Conservation (phyloP, 2,113 vertebrate species). For the Rana temporaria region DNA sequence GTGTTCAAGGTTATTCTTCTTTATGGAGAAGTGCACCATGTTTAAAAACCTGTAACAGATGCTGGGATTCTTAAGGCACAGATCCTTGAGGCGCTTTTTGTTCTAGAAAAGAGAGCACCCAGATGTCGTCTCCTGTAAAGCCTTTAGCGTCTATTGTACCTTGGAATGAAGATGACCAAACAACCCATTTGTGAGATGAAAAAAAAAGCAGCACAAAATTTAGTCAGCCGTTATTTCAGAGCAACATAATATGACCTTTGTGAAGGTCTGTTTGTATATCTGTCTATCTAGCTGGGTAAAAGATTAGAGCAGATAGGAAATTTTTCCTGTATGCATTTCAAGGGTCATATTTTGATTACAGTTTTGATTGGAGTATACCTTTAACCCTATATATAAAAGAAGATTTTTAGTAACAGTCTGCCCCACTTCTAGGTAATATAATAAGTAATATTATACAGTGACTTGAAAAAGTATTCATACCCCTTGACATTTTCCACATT, state of each 20-base stretch:
- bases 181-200: constrained; percentile 29
- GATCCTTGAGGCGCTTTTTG: constrained; percentile 54
- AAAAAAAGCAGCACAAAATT: constrained; percentile 41
- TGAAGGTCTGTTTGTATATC: background rate
- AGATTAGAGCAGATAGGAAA: too few species aligned
- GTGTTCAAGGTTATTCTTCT: constrained; percentile 52
- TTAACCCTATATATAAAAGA: too few species aligned
- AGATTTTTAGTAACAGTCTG: too few species aligned
- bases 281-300: too few species aligned
- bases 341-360: too few species aligned
- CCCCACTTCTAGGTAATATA: too few species aligned
- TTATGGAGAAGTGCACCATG: constrained; percentile 38
- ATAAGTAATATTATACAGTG: too few species aligned
- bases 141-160: constrained; percentile 57
- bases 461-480: too few species aligned
- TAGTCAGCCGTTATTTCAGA: constrained; percentile 29
- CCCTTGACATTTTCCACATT: too few species aligned
- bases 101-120: constrained; percentile 52
- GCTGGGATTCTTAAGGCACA: constrained; percentile 41
- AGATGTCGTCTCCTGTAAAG: constrained; percentile 51
- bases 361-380: too few species aligned
- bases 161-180: constrained; percentile 47
- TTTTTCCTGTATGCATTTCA: too few species aligned
- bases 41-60: constrained; percentile 57
- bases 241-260: background rate